Base-by-base conservation (phyloP, 2,797 vertebrate species). In the Sardinella longiceps region DNA sequence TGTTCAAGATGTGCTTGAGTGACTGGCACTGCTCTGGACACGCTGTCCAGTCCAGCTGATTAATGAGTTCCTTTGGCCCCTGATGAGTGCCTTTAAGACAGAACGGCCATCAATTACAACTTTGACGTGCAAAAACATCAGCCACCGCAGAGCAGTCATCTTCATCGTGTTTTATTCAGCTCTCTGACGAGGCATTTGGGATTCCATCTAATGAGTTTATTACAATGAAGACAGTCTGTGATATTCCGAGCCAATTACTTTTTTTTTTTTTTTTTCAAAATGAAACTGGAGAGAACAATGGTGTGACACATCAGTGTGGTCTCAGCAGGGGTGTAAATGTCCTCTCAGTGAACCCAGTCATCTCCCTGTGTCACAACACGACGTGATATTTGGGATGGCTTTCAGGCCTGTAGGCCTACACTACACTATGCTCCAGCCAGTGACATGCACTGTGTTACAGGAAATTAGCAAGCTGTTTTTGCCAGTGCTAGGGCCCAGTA, bases 41-140 rank as follows among this genome's bases (percentile, higher is more conserved):
- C 30, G 30, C 30, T 14, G 66, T 12, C 39, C 66, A 0, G 66
- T 18, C 18, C 30, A 39, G 15, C 66, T 74, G 66, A 74, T 74
- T 18, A 74, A 74, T 74, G 30, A 33, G 4, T 33, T 74, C 14
- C 4, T 9, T 74, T 33, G 4, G 66, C 66, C n/a, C n/a, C 15
- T 74, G 60, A 66, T 66, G 60, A 30, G 28, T 66, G 60, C 60
- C 60, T 66, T n/a, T 66, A 66, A 66, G 60, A 66, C 60, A 66
- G 60, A 14, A 33, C 10, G 25, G 30, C 28, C 60, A 66, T 66
- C 2, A 66, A 74, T 74, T 33, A 74, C 66, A 30, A 20, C 66
- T 28, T n/a, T n/a, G n/a, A n/a, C n/a, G n/a, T 28, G 33, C 33
- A 18, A 28, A 33, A 74, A 74, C 66, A n/a, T n/a, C n/a, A 39